phyloP scores from a whole-genome alignment of 1,140 invertebrate genomes.

The Eueides isabella region DNA sequence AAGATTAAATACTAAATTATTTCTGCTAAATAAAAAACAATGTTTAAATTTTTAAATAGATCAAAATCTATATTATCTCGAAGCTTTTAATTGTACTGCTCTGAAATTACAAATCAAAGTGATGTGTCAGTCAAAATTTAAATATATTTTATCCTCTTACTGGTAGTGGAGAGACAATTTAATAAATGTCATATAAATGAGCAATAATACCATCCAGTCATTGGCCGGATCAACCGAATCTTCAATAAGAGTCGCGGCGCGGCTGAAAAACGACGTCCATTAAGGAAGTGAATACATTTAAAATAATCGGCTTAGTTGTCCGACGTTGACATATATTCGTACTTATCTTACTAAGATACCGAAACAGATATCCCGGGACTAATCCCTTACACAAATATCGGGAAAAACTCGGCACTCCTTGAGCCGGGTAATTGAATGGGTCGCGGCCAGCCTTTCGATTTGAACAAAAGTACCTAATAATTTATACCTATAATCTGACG shows the following conservation, averaged over 20 bases:
- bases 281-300: constrained; percentile 83
- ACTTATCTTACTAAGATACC: constrained; percentile 81
- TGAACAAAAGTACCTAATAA: constrained; percentile 80
- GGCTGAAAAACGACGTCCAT: constrained; percentile 81
- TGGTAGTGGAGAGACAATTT: constrained; percentile 49
- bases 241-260: constrained; percentile 68
- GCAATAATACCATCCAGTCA: constrained; percentile 70
- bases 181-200: constrained; percentile 66
- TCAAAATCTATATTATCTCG: background rate
- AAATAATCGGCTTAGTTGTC: constrained; percentile 81
- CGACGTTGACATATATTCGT: constrained; percentile 82
- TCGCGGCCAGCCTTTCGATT: constrained; percentile 62
- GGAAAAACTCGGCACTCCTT: constrained; percentile 78
- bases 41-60: no score
- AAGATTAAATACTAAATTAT: no score
- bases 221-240: constrained; percentile 79
- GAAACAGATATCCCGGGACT: constrained; percentile 77
- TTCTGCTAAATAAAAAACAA: no score
- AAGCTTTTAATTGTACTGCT: background rate
- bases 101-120: constrained; percentile 8
- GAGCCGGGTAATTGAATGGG: constrained; percentile 74
- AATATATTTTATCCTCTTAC: background rate
- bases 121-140: background rate
- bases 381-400: constrained; percentile 80
- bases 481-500: constrained; percentile 81